Base-by-base conservation (phyloP, 2,888 invertebrate genomes). In the Furcula furcula region DNA sequence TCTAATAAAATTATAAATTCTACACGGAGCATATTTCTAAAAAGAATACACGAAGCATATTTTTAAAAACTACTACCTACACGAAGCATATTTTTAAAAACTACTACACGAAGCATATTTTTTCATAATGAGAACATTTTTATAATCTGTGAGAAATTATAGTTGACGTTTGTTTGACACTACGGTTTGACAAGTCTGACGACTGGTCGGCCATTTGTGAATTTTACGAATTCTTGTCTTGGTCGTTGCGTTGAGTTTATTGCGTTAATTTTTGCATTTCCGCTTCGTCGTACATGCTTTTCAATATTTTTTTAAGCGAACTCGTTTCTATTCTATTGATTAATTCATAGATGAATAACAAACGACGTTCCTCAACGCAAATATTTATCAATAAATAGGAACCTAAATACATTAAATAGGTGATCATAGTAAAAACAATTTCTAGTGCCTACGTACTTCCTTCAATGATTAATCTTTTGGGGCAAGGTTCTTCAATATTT, bases 401-500 rank as follows among this genome's bases (percentile, higher is more conserved):
- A 20, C 20, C n/a, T 4, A 10, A 2, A 7, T 14, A n/a, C 25
- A n/a, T 12, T 7, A 25, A 65, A 67, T 60, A 75, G 62, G 68
- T 75, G 75, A 75, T 71, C 63, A 46, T 46, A 61, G 60, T 73
- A 65, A 78, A 76, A 79, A 79, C 71, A 21, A 10, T 21, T 21
- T 21, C 21, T 20, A 20, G 69, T 82, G 81, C 73, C 72, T 82
- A 80, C 81, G 83, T 87, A 79, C 76, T 78, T 82, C 79, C 70
- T 79, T 72, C 58, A 70, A 74, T 80, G 76, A 82, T 81, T 75
- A 78, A 79, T 81, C 66, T 80, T 77, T 76, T 77, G 68, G 72
- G 71, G 74, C 82, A 85, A 86, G 82, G 84, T 76, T 81, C 76
- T 75, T 67, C 56, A 63, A 59, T 77, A 67, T 78, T 83, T 74